phyloP scores from a whole-genome alignment of 2,888 invertebrate species.

The Thelaira solivaga region DNA sequence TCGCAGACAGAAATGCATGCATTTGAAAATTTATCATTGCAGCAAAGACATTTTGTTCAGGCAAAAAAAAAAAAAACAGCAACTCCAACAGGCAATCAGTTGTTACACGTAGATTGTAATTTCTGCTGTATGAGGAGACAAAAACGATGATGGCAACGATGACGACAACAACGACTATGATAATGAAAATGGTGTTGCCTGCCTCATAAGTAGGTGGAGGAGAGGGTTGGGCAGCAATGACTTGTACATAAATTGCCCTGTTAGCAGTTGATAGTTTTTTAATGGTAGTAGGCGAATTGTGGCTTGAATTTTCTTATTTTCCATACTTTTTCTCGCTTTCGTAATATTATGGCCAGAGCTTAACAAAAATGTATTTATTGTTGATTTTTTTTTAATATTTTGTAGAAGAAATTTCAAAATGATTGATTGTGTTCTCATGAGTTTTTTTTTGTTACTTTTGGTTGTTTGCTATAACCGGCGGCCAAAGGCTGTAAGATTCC shows the following conservation, averaged over 20 bases:
- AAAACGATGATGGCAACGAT: not conserved
- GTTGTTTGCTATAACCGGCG: no score
- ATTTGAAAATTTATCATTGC: conserved; percentile 60
- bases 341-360: conserved; percentile 7
- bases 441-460: no score
- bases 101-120: conserved; percentile 32
- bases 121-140: conserved; percentile 21
- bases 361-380: conserved; percentile 2
- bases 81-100: conserved; percentile 29
- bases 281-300: conserved; percentile 54
- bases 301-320: conserved; percentile 37
- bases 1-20: conserved; percentile 30
- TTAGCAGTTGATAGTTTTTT: conserved; percentile 45
- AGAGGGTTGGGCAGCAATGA: conserved; percentile 13
- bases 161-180: not conserved
- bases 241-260: conserved; percentile 3
- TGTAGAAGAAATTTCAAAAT: no score
- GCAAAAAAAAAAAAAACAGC: conserved; percentile 3
- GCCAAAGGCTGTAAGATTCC: no score
- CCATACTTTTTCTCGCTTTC: conserved; percentile 40
- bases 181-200: conserved; percentile 27
- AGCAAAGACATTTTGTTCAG: conserved; percentile 50
- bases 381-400: no score
- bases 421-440: no score
- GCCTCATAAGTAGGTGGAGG: conserved; percentile 18